phyloP scores from a whole-genome alignment of 2,888 invertebrate species.

The Slavum lentiscoides region DNA sequence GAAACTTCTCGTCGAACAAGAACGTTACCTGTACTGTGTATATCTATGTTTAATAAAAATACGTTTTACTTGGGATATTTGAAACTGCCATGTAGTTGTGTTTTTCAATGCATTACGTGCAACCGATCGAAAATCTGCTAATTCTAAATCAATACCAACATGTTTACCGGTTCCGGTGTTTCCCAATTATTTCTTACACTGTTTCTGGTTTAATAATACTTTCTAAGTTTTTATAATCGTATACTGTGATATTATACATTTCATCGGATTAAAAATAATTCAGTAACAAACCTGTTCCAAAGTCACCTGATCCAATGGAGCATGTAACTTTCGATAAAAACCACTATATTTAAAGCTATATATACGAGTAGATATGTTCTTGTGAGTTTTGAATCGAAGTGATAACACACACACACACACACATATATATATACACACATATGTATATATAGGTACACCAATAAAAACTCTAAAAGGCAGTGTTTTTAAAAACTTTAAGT shows the following conservation, averaged over 20 bases:
- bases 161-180: neutral
- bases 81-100: neutral
- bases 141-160: slow-evolving; percentile 1
- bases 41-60: neutral
- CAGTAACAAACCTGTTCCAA: neutral
- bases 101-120: slow-evolving; percentile 1
- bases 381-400: neutral
- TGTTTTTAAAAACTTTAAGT: too few relatives aligned
- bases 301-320: neutral
- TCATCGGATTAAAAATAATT: neutral
- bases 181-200: neutral
- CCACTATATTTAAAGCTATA: neutral
- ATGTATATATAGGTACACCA: too few relatives aligned
- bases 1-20: neutral
- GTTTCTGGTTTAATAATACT: neutral
- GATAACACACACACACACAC: too few relatives aligned
- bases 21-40: neutral
- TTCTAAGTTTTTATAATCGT: neutral
- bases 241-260: too few relatives aligned
- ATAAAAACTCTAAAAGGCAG: too few relatives aligned
- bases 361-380: neutral
- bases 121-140: neutral
- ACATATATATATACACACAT: too few relatives aligned
- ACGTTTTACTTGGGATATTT: neutral
- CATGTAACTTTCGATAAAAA: neutral